Evolutionary conservation across 2,888 invertebrate genomes (phyloP), one percentile per base, ranked within the genome.

Genomic region (Eurytoma californica): DNA sequence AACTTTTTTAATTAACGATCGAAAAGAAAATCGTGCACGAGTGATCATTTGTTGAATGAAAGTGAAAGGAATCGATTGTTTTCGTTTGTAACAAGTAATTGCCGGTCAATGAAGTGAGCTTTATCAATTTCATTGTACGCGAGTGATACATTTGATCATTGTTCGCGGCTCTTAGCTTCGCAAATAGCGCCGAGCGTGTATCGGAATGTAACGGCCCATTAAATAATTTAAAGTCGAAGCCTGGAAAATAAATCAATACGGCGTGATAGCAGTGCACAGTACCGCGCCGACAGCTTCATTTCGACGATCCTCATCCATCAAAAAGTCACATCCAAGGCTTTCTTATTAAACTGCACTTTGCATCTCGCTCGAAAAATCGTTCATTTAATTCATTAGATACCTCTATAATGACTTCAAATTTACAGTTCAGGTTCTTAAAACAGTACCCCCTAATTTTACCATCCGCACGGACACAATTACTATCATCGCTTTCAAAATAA

Each of bases 191-290:
- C 24, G 24, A 24, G 39, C 7, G 39, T 7, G 39, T 39, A 39
- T 60, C 28, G 13, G 24, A 60, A 60, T 28, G 20, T 18, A 9
- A n/a, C 47, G 60, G n/a, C 24, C 24, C 60, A 28, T 58, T 30
- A 49, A 72, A 72, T 72, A 18, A 72, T 72, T 72, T 61, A 72
- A 13, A n/a, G 24, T 16, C 58, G n/a, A n/a, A 16, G 60, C n/a
- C 13, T 3, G 3, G 49, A 49, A 70, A n/a, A 49, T 24, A 60
- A 49, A 70, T 70, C 70, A 49, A 70, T 70, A 47, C 60, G 13
- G 55, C 1, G 12, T 3, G n/a, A 55, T 55, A 55, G 68, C 68
- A 66, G 49, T 55, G 30, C 9, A 47, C 7, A 18, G 24, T 58
- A 49, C 9, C 39, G 39, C 39, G 39, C 7, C 39, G 39, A n/a